A percentile compares a stretch with the other conserved stretches of the same genome.
Conservation (phyloP, 2,888 invertebrate species). For the Rotaria socialis region DNA sequence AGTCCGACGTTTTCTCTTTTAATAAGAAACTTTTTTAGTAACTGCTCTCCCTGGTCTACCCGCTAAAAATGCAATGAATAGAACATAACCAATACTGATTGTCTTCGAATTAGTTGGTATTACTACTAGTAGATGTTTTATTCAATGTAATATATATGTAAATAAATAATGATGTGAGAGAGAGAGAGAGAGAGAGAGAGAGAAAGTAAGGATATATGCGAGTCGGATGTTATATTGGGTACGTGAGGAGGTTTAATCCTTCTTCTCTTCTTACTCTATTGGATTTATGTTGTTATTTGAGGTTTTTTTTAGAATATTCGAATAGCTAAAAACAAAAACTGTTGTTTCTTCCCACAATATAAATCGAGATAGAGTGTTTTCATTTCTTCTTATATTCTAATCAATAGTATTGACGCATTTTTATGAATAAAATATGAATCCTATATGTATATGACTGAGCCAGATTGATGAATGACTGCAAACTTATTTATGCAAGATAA, state of each 20-base stretch:
- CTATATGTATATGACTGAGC: background rate
- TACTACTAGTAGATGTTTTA: background rate
- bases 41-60: no score
- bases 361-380: background rate
- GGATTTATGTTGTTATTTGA: background rate
- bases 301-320: background rate
- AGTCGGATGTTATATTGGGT: no score
- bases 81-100: no score
- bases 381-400: background rate
- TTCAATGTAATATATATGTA: background rate
- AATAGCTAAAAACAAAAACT: background rate
- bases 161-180: background rate
- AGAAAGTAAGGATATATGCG: no score
- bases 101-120: background rate
- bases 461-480: background rate
- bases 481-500: background rate
- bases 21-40: background rate
- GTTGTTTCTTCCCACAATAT: background rate
- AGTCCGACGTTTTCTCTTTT: background rate
- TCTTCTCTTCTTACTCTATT: background rate
- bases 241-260: background rate
- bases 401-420: background rate
- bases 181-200: background rate
- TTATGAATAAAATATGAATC: no score
- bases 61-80: no score